Conservation (phyloP, 2,113 vertebrate species). For the Chiloscyllium plagiosum region DNA sequence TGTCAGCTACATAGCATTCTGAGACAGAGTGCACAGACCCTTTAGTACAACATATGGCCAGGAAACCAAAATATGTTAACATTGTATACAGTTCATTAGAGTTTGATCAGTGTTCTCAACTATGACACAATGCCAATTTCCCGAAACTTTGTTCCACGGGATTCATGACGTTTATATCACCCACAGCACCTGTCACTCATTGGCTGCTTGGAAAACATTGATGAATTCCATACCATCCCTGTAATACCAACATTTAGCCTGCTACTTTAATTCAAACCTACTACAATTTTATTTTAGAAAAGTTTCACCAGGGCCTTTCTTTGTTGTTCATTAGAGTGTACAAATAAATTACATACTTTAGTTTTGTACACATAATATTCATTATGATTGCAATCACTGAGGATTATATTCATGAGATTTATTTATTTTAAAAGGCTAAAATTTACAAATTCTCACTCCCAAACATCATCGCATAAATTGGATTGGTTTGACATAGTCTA, state of each 20-base stretch:
- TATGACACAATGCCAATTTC: neutral
- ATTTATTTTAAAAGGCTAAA: neutral
- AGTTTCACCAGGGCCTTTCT: neutral
- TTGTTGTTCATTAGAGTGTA: neutral
- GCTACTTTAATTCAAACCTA: neutral
- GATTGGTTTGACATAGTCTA: neutral
- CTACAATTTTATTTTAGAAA: neutral
- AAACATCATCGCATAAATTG: neutral
- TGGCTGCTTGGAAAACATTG: neutral
- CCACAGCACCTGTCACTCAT: neutral
- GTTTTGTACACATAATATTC: neutral
- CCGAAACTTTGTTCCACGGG: neutral
- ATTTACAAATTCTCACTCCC: neutral
- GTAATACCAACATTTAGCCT: no score
- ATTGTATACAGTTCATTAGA: neutral
- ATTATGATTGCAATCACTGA: neutral
- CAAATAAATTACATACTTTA: neutral
- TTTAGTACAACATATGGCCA: neutral
- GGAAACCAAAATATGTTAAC: neutral
- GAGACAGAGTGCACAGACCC: neutral
- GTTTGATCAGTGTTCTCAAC: neutral
- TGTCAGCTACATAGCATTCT: neutral
- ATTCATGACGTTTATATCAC: neutral
- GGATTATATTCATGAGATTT: neutral
- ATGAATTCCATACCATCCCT: neutral